Percentiles rank a stretch among this genome's conserved stretches.
Evolutionary conservation across 2,888 invertebrate species (phyloP).

Genomic region (Drosophila cracens): DNA sequence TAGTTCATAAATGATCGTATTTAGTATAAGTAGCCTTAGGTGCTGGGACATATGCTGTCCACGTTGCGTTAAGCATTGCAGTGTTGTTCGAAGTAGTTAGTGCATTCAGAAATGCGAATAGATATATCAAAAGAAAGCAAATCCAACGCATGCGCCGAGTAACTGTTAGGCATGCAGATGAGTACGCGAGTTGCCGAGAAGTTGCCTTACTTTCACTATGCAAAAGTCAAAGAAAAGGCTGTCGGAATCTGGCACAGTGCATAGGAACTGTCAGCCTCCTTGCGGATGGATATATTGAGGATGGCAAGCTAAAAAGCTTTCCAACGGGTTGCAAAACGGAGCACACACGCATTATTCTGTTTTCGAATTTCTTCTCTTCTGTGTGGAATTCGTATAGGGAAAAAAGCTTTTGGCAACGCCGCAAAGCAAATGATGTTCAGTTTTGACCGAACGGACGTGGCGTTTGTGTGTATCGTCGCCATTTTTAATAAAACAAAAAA

Average conservation of each 20-base stretch:
- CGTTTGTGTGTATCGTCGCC: conserved; percentile 56
- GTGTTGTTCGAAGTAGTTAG: not conserved
- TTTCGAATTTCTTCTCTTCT: conserved; percentile 23
- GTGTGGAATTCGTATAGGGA: conserved; percentile 10
- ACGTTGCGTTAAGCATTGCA: conserved; percentile 36
- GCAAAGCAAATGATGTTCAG: conserved; percentile 66
- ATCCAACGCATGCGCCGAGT: conserved; percentile 57
- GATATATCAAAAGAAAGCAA: conserved; percentile 42
- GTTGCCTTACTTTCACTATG: conserved; percentile 53
- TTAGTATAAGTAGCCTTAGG: conserved; percentile 36
- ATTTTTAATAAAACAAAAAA: conserved; percentile 10
- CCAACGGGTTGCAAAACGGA: conserved; percentile 12
- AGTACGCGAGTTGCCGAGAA: conserved; percentile 6
- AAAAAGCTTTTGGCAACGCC: conserved; percentile 56
- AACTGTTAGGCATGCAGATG: conserved; percentile 9
- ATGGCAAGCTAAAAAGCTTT: conserved; percentile 27
- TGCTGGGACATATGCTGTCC: conserved; percentile 1
- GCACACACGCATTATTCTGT: conserved; percentile 17
- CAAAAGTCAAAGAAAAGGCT: conserved; percentile 32
- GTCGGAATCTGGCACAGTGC: conserved; percentile 37
- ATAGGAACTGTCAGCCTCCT: conserved; percentile 23
- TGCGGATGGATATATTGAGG: not conserved
- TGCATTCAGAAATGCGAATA: conserved; percentile 34
- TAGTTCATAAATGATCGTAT: conserved; percentile 34
- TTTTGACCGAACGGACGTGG: conserved; percentile 63